A percentile compares a stretch with the other conserved stretches of the same genome.
Conservation (phyloP, 2,113 vertebrate species). For the Orcinus orca region DNA sequence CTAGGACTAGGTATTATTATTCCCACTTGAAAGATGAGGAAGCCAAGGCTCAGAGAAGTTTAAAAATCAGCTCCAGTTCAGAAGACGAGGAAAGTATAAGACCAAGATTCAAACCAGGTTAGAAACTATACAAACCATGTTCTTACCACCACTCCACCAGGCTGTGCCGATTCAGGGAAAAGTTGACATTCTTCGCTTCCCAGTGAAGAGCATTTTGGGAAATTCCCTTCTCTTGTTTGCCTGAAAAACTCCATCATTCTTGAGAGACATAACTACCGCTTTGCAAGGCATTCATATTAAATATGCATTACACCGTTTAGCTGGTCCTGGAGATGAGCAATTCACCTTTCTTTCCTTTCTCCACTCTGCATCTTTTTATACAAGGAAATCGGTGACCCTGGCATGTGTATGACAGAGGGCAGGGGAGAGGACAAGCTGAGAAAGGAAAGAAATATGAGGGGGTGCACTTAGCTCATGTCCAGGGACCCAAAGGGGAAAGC, state of each 20-base stretch:
- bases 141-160: not conserved
- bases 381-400: slow-evolving; percentile 54
- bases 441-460: slow-evolving; percentile 37
- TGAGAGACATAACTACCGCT: not conserved
- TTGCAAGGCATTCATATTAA: slow-evolving; percentile 42
- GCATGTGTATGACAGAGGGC: slow-evolving; percentile 17
- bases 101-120: not conserved
- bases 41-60: not conserved
- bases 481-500: slow-evolving; percentile 39
- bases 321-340: slow-evolving; percentile 28
- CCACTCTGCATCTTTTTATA: slow-evolving; percentile 47
- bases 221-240: not conserved
- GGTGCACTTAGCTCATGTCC: slow-evolving; percentile 54
- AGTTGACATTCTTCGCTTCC: not conserved
- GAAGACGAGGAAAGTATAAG: not conserved
- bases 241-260: slow-evolving; percentile 31
- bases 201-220: not conserved
- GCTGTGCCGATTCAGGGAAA: not conserved
- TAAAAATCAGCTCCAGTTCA: not conserved
- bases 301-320: slow-evolving; percentile 46
- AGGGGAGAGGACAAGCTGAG: slow-evolving; percentile 30
- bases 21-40: not conserved
- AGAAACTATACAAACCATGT: not conserved
- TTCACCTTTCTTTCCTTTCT: slow-evolving; percentile 47
- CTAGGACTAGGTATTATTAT: not conserved